Conservation (phyloP, 2,113 vertebrate species). For the Collichthys lucidus region DNA sequence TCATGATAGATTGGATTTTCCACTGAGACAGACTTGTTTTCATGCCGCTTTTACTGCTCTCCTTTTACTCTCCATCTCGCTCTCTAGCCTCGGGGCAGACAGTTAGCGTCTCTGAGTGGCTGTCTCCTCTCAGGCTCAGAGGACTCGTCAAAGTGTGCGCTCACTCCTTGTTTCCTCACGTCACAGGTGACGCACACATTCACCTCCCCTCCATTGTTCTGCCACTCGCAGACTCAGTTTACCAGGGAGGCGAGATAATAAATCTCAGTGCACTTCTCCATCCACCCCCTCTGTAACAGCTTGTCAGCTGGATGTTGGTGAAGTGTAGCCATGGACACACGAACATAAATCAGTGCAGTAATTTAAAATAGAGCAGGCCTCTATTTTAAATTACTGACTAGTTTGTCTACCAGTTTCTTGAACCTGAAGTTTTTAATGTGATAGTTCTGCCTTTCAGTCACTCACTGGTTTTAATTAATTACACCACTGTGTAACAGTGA, state of each 20-base stretch:
- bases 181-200: conserved; percentile 53
- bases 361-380: not conserved
- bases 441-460: not conserved
- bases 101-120: conserved; percentile 62
- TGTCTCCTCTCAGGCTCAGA: conserved; percentile 72
- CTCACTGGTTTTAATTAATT: not conserved
- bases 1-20: conserved; percentile 23
- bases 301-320: conserved; percentile 32
- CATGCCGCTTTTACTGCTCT: conserved; percentile 11
- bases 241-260: conserved; percentile 42
- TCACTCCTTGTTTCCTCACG: conserved; percentile 34
- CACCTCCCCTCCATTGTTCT: conserved; percentile 32
- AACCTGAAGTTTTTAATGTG: too few relatives aligned
- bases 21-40: not conserved
- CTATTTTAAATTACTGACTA: too few relatives aligned
- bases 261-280: conserved; percentile 50
- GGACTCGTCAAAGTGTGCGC: conserved; percentile 70
- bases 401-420: not conserved
- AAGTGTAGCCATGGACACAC: not conserved
- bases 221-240: conserved; percentile 22
- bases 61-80: not conserved
- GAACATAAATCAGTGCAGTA: not conserved
- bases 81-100: conserved; percentile 53
- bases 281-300: conserved; percentile 19
- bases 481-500: not conserved